phyloP scores from a whole-genome alignment of 2,888 invertebrate species.

The Lysandra coridon region DNA sequence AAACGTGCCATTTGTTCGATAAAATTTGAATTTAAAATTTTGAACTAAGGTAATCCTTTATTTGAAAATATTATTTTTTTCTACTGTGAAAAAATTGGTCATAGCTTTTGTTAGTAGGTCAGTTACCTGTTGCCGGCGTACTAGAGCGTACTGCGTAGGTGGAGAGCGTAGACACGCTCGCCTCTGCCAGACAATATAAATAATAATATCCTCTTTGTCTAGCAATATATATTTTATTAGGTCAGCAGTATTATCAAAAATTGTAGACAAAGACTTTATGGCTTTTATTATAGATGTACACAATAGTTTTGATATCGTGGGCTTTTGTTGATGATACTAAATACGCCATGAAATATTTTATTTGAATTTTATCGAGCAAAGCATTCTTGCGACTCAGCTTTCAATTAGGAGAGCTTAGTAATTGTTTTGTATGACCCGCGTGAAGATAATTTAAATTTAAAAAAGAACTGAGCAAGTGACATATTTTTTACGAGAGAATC shows the following conservation, averaged over 20 bases:
- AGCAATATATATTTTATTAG: neutral
- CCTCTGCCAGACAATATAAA: slow-evolving; percentile 26
- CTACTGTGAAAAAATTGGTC: slow-evolving; percentile 12
- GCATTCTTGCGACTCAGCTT: neutral
- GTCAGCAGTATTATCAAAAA: neutral
- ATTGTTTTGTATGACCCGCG: neutral
- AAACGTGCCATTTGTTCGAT: slow-evolving; percentile 25
- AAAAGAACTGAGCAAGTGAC: neutral
- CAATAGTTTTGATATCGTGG: neutral
- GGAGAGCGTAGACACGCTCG: slow-evolving; percentile 34
- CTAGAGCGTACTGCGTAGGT: slow-evolving; percentile 46
- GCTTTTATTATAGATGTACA: neutral
- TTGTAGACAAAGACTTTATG: neutral
- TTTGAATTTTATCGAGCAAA: neutral
- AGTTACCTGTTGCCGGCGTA: slow-evolving; percentile 49
- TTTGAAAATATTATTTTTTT: neutral
- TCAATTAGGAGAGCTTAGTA: neutral
- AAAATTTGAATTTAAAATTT: neutral
- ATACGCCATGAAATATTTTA: neutral
- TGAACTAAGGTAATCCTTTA: neutral
- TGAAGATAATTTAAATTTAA: neutral
- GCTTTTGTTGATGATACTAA: neutral
- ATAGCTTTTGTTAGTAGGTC: slow-evolving; percentile 45
- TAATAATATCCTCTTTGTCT: slow-evolving; percentile 1
- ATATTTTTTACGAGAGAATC: neutral